Evolutionary conservation across 1,140 invertebrate species (phyloP).

Genomic region (Carcinoscorpius rotundicauda): DNA sequence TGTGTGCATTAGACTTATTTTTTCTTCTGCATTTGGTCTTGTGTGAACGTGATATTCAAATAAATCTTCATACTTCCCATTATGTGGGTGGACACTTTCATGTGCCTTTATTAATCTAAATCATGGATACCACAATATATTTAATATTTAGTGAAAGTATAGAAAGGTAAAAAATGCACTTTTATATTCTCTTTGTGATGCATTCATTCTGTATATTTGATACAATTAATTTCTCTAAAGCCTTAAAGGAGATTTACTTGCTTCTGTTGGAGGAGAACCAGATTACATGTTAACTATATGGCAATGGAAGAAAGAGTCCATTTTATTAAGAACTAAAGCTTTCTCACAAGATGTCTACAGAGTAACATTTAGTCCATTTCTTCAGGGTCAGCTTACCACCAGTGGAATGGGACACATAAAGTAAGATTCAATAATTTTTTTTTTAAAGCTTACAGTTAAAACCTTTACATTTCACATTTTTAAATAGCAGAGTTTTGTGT

Average conservation of each 20-base stretch:
- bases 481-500: not conserved
- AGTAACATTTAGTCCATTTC: conserved; percentile 62
- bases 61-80: too few relatives aligned
- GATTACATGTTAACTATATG: conserved; percentile 78
- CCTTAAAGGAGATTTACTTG: conserved; percentile 59
- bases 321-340: conserved; percentile 61
- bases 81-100: too few relatives aligned
- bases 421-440: conserved; percentile 23
- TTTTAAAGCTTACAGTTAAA: not conserved
- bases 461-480: not conserved
- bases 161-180: too few relatives aligned
- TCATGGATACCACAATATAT: too few relatives aligned
- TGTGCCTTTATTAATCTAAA: too few relatives aligned
- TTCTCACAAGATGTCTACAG: conserved; percentile 62
- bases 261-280: conserved; percentile 67
- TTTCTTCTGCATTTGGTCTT: too few relatives aligned
- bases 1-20: too few relatives aligned
- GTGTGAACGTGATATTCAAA: too few relatives aligned
- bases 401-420: conserved; percentile 68
- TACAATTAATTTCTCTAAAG: conserved; percentile 33
- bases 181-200: too few relatives aligned
- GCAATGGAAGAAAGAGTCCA: conserved; percentile 62
- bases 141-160: too few relatives aligned
- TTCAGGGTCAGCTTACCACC: conserved; percentile 59
- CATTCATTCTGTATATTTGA: too few relatives aligned